Evolutionary conservation across 2,888 invertebrate species (phyloP), one percentile per base, ranked within the genome.

Genomic region (Allacma fusca): DNA sequence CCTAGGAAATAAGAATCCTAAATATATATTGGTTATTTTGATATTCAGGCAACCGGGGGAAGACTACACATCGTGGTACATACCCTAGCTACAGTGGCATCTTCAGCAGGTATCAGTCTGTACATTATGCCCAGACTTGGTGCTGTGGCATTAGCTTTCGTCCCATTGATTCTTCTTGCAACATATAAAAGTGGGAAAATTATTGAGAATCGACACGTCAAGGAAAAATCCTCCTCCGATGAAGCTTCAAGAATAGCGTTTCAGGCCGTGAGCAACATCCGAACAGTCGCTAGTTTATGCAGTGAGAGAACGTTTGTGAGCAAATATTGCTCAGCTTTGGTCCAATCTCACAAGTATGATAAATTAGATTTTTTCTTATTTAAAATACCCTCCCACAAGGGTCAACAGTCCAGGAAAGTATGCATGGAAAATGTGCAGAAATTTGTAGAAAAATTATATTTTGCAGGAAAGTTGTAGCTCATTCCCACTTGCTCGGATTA

Each of bases 181-280:
- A 81, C 85, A 2, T 85, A 84, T 73, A 77, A 85, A 62, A 85
- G 85, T 79, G 85, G 84, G n/a, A 84, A 83, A 75, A 82, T 86
- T 13, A 80, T 92, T 85, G 88, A 90, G 16, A 89, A 89, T 0
- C 91, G 91, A 57, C 88, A 90, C 0, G 85, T 89, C 1, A 87
- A 88, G 0, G 91, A 92, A 80, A 89, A 91, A 78, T 86, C 87
- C 71, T 91, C 92, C 0, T 89, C 91, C 24, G 91, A 93, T 84
- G 87, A 87, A 44, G 91, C 92, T 0, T 91, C 91, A 0, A 91
- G 91, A 80, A 84, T 86, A 26, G 93, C 93, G 0, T 90, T 92
- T 0, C 93, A 93, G 64, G 92, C 92, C 0, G 92, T 93, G 67
- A 88, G 90, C 7, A 92, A 93, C 83, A 92, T 93, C 40, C 88